These are phyloP conservation scores for Heliothis peltigera DNA, from an alignment of 2,888 invertebrate species.

Conservation along the genomic window DNA sequence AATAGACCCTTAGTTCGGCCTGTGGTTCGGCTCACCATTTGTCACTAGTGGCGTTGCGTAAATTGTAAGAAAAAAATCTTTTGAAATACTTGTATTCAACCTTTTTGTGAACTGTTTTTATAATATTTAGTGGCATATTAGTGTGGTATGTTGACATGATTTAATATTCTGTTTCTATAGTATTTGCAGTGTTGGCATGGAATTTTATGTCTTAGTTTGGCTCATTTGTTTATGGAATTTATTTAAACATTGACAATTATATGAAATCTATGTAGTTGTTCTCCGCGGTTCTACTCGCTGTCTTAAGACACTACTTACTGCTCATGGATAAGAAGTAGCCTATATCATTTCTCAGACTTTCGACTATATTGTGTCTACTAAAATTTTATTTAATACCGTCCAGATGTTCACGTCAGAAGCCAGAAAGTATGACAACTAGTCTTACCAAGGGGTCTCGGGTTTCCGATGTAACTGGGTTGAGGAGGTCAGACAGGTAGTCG, in stretches of 20 bases:
- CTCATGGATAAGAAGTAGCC: too few relatives aligned
- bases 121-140: slow-evolving; percentile 33
- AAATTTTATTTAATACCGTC: too few relatives aligned
- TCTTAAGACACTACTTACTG: too few relatives aligned
- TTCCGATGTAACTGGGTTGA: too few relatives aligned
- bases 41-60: slow-evolving; percentile 59
- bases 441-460: too few relatives aligned
- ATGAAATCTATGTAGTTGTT: too few relatives aligned
- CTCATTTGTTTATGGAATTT: slow-evolving; percentile 1
- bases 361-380: too few relatives aligned
- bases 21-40: slow-evolving; percentile 44
- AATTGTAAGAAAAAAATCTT: slow-evolving; percentile 47
- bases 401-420: too few relatives aligned
- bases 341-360: too few relatives aligned
- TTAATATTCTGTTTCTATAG: slow-evolving; percentile 35
- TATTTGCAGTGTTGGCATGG: slow-evolving; percentile 19
- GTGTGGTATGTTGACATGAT: slow-evolving; percentile 34
- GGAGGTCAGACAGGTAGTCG: too few relatives aligned
- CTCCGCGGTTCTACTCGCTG: too few relatives aligned
- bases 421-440: too few relatives aligned
- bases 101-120: slow-evolving; percentile 39
- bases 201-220: slow-evolving; percentile 2
- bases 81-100: slow-evolving; percentile 24
- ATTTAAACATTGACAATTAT: neutral
- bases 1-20: slow-evolving; percentile 49